A percentile compares a stretch with the other conserved stretches of the same genome.
phyloP scores from a whole-genome alignment of 2,797 vertebrate species.

The Gambelia wislizenii region DNA sequence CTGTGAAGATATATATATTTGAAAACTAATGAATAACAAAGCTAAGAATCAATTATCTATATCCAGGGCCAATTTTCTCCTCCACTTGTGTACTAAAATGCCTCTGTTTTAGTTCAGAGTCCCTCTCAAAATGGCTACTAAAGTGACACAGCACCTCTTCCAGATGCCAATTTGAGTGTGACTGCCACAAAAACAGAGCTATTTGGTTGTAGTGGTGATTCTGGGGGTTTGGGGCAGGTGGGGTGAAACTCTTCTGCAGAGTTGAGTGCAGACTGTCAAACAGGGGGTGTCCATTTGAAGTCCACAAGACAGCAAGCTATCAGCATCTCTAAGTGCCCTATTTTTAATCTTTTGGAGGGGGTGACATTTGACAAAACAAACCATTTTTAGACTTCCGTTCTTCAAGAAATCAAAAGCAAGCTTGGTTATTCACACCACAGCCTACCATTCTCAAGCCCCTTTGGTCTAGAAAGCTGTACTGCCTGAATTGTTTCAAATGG shows the following conservation, averaged over 20 bases:
- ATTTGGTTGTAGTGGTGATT: too few relatives aligned
- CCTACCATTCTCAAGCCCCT: not conserved
- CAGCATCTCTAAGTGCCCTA: not conserved
- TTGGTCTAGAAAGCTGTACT: constrained; percentile 29
- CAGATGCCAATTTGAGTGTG: too few relatives aligned
- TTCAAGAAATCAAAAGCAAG: constrained; percentile 44
- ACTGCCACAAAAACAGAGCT: too few relatives aligned
- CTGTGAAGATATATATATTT: not conserved
- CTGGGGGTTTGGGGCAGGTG: too few relatives aligned
- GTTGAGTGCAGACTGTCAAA: too few relatives aligned
- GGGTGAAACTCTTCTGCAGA: too few relatives aligned
- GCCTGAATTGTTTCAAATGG: not conserved
- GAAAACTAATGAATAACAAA: not conserved
- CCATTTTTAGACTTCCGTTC: constrained; percentile 29
- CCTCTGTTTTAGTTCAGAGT: too few relatives aligned
- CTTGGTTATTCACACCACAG: constrained; percentile 43
- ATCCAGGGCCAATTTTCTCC: too few relatives aligned
- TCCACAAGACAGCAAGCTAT: not conserved
- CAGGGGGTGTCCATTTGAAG: constrained; percentile 13
- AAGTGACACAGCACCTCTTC: too few relatives aligned
- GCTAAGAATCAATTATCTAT: not conserved
- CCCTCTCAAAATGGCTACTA: too few relatives aligned
- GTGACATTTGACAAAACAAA: constrained; percentile 12
- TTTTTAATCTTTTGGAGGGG: constrained; percentile 9
- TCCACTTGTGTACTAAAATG: too few relatives aligned